phyloP scores from a whole-genome alignment of 2,888 invertebrate genomes.

The Elegia similella region DNA sequence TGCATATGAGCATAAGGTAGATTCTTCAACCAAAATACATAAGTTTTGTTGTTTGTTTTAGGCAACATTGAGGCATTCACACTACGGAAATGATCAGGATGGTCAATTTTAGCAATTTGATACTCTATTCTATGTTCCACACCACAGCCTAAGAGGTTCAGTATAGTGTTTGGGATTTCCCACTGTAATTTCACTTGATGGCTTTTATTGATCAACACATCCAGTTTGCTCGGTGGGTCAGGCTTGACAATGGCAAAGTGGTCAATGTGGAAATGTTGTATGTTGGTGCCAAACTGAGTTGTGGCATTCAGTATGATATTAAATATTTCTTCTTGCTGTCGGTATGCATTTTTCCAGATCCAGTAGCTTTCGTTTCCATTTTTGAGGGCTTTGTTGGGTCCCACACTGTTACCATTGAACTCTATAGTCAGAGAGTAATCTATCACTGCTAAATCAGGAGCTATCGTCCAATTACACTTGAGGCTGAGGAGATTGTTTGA shows the following conservation, averaged over 20 bases:
- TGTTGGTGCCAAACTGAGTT: slow-evolving; percentile 83
- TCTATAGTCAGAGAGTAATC: slow-evolving; percentile 52
- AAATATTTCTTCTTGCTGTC: slow-evolving; percentile 69
- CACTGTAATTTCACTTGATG: slow-evolving; percentile 65
- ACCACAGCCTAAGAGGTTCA: slow-evolving; percentile 54
- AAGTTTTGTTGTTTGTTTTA: slow-evolving; percentile 53
- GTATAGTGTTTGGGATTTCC: slow-evolving; percentile 59
- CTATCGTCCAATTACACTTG: slow-evolving; percentile 87
- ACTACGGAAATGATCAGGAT: slow-evolving; percentile 63
- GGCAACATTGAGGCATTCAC: slow-evolving; percentile 56
- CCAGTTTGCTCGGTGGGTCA: slow-evolving; percentile 50
- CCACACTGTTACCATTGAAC: slow-evolving; percentile 41
- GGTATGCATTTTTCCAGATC: slow-evolving; percentile 64
- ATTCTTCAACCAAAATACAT: slow-evolving; percentile 70
- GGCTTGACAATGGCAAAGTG: slow-evolving; percentile 79
- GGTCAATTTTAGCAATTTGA: slow-evolving; percentile 73
- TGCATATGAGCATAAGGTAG: slow-evolving; percentile 85
- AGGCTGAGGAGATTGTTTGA: slow-evolving; percentile 88
- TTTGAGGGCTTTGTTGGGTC: slow-evolving; percentile 40
- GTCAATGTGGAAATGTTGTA: slow-evolving; percentile 78
- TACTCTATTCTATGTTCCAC: slow-evolving; percentile 70
- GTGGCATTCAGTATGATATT: slow-evolving; percentile 81
- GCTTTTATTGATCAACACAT: slow-evolving; percentile 45
- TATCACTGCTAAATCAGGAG: slow-evolving; percentile 60
- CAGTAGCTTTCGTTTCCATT: slow-evolving; percentile 43